Evolutionary conservation across 2,113 vertebrate species (phyloP).

Genomic region (Cryptotis parvus): DNA sequence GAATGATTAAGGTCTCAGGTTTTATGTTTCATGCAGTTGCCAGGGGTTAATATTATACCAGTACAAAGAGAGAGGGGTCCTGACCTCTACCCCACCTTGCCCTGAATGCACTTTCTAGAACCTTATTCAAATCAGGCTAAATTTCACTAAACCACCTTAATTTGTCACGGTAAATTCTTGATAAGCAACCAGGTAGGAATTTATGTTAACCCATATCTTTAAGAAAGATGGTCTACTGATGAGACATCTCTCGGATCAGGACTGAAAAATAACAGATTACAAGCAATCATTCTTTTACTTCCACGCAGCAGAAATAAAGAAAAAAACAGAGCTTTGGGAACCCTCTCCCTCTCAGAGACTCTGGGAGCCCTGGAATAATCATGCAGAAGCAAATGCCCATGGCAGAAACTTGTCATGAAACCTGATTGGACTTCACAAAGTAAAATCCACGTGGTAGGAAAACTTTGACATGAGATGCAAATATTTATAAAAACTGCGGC

Average conservation of each 20-base stretch:
- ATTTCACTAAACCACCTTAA: not conserved
- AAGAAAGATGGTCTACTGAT: not conserved
- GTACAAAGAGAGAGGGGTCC: not conserved
- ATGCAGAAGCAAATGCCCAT: not conserved
- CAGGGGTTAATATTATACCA: not conserved
- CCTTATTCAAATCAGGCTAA: constrained; percentile 18
- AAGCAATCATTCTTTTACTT: not conserved
- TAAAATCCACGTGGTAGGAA: constrained; percentile 35
- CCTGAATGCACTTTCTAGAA: constrained; percentile 26
- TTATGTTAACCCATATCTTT: not conserved
- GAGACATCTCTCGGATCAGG: not conserved
- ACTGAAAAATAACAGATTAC: not conserved
- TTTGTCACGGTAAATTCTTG: not conserved
- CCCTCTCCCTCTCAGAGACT: not conserved
- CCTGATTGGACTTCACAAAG: constrained; percentile 26
- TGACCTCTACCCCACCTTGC: not conserved
- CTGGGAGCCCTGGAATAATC: not conserved
- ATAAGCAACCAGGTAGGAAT: not conserved
- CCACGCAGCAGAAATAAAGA: constrained; percentile 22
- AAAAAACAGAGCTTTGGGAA: not conserved
- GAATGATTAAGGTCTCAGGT: not conserved
- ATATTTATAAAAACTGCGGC: constrained; percentile 63
- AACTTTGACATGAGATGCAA: constrained; percentile 53
- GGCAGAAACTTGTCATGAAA: not conserved
- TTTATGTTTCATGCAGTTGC: not conserved